Evolutionary conservation across 2,797 vertebrate genomes (phyloP), one percentile per base, ranked within the genome.

Genomic region (Salmo trutta): DNA sequence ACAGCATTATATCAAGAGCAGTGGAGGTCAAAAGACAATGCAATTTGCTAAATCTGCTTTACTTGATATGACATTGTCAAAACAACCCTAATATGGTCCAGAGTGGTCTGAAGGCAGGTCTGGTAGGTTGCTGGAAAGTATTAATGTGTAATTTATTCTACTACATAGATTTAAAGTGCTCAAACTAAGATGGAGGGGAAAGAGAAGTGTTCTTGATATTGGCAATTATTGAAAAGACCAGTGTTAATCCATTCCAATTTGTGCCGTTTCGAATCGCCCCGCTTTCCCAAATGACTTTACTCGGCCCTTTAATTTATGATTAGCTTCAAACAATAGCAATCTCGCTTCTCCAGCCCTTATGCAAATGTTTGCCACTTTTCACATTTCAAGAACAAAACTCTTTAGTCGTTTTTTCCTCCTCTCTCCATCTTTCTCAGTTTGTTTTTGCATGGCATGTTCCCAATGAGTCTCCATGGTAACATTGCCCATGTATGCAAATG

Each of bases 391-490:
- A 65, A 54, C 78, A 70, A 75, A 86, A 79, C 73, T 36, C 51
- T 83, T 80, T 66, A 64, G 65, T 70, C 24, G 59, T 24, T 33
- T 12, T n/a, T 79, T 67, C 51, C 14, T 16, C 66, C 64, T 31
- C 52, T 73, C 53, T 76, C 77, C 52, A 73, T 51, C 74, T 33
- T 4, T 36, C 6, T 36, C 81, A 59, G 19, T 68, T 12, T 65
- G 59, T 74, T 51, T 47, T 71, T 79, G 24, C 54, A 74, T 51
- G 47, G 53, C 73, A 56, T 88, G 41, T 82, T 79, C 75, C 75
- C 41, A 73, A 70, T 76, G 19, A 21, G 90, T 93, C 79, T 24
- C 90, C 88, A 91, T 89, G 82, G 93, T 76, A 86, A 92, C 86
- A 52, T 15, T 29, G 54, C 79, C 52, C 29, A 47, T 84, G 71